Percentiles rank a stretch among this genome's conserved stretches.
phyloP scores from a whole-genome alignment of 2,113 vertebrate species.

The Nibea coibor region DNA sequence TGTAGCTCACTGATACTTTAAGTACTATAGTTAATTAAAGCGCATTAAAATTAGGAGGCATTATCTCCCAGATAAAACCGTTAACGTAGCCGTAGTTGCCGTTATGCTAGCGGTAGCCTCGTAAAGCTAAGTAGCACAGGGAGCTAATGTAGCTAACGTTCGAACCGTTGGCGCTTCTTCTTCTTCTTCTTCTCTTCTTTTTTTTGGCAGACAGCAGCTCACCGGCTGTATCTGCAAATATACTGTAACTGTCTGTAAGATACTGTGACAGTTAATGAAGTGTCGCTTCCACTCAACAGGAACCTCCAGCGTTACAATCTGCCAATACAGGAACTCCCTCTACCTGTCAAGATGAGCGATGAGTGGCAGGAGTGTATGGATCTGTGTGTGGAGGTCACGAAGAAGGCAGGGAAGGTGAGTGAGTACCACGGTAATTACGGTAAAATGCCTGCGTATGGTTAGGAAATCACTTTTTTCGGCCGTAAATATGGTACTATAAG shows the following conservation, averaged over 20 bases:
- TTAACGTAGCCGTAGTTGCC: neutral
- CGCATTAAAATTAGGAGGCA: too few species aligned
- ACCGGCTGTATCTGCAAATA: neutral
- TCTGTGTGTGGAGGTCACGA: slow-evolving; percentile 77
- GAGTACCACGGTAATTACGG: accelerated
- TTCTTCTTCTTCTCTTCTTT: neutral
- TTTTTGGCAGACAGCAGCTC: neutral
- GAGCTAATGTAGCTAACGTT: slow-evolving; percentile 26
- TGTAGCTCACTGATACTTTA: neutral
- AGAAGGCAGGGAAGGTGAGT: slow-evolving; percentile 78
- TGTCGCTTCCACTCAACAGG: neutral
- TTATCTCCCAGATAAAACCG: neutral
- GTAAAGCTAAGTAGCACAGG: slow-evolving; percentile 14
- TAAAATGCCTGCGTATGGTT: neutral
- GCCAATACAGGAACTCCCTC: neutral
- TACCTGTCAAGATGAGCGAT: slow-evolving; percentile 72
- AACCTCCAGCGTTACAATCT: neutral
- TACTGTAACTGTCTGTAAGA: neutral
- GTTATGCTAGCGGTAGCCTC: neutral
- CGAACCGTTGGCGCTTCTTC: neutral
- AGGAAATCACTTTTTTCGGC: neutral
- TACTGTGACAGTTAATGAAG: neutral
- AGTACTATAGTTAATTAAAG: neutral
- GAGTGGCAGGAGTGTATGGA: slow-evolving; percentile 83
- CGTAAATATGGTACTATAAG: neutral